Conservation (phyloP, 2,113 vertebrate genomes). For the Alces alces region DNA sequence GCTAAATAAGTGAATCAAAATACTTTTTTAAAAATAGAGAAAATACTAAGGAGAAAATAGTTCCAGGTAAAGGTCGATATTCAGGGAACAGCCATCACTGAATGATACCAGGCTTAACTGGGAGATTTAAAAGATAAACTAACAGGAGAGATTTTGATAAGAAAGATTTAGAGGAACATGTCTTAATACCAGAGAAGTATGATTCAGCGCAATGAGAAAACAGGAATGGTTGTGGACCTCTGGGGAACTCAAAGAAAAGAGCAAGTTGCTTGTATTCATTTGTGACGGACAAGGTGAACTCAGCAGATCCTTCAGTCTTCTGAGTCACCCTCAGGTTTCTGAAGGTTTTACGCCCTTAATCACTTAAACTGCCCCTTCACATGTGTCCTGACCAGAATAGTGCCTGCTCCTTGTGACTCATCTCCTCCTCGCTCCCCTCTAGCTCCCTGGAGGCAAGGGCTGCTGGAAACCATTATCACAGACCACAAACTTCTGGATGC, state of each 20-base stretch:
- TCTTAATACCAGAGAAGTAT: not conserved
- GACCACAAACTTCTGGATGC: not conserved
- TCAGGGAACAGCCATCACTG: not conserved
- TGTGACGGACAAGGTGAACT: not conserved
- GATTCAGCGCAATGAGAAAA: not conserved
- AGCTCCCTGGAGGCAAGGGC: not conserved
- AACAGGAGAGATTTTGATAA: not conserved
- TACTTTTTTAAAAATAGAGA: not conserved
- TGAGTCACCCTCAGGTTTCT: not conserved
- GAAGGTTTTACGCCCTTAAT: not conserved
- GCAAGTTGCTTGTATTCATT: not conserved
- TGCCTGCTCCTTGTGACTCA: not conserved
- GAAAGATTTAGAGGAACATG: not conserved
- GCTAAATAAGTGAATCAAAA: not conserved
- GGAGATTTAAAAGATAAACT: not conserved
- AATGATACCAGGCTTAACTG: not conserved
- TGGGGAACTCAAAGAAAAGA: not conserved
- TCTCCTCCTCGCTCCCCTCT: not conserved
- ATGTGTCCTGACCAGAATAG: rapidly evolving
- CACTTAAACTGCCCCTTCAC: not conserved
- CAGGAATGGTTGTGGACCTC: not conserved
- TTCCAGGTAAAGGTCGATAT: not conserved
- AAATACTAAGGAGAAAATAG: not conserved
- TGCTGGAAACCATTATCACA: not conserved
- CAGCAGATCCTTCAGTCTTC: not conserved